Evolutionary conservation across 2,113 vertebrate species (phyloP).

Genomic region (Tylochromis polylepis): DNA sequence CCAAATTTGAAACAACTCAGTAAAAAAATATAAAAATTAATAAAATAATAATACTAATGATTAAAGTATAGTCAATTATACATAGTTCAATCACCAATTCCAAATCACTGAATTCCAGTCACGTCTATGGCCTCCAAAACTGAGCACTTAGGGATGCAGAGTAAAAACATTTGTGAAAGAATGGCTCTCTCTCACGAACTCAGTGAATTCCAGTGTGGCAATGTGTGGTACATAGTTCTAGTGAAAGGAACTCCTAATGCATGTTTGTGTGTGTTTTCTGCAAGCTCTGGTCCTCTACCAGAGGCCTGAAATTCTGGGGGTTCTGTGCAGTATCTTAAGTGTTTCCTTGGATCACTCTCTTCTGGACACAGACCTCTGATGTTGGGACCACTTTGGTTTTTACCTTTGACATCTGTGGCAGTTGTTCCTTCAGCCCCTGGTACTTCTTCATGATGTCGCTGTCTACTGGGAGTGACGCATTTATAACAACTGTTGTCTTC

Average conservation of each 20-base stretch:
- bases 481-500: background rate
- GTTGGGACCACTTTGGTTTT: background rate
- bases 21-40: too few relatives aligned
- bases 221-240: background rate
- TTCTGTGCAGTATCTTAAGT: accelerated
- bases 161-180: background rate
- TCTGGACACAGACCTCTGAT: background rate
- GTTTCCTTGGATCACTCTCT: background rate
- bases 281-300: background rate
- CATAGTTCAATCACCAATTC: background rate
- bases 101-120: background rate
- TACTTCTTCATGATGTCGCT: background rate
- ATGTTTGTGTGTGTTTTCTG: background rate
- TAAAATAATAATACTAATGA: background rate
- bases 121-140: background rate
- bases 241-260: background rate
- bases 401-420: background rate
- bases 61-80: background rate
- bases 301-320: background rate
- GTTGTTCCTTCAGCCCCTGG: background rate
- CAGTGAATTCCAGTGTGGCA: background rate
- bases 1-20: background rate
- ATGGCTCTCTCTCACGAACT: background rate
- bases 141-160: background rate
- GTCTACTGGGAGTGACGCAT: background rate